Base-by-base conservation (phyloP, 1,140 invertebrate species). In the Metaphire vulgaris region DNA sequence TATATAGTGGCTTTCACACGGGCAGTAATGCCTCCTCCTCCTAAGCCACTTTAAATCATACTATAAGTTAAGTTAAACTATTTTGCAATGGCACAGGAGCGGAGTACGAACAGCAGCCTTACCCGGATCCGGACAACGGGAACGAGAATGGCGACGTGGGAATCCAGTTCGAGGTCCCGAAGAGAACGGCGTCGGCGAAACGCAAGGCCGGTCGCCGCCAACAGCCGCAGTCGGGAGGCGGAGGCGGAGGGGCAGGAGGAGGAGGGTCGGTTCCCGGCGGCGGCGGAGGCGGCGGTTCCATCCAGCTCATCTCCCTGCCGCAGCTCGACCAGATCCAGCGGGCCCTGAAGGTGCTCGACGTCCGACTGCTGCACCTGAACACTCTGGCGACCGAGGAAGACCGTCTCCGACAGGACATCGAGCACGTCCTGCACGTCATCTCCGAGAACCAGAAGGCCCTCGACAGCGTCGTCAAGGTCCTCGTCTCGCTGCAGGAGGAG, bases 401-500 rank as follows among this genome's bases (percentile, higher is more conserved):
- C 71, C 74, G 30, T 21, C 2, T 74, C 0, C 32, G 1, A 71
- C 26, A 56, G 26, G 69, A 72, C 2, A 65, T 66, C 30, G 56
- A 21, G 30, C 14, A 69, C 16, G 28, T 76, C 21, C 33, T 26
- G 33, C 31, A 21, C n/a, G 33, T 78, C 21, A 65, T 65, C 12
- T 28, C 29, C 1, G 31, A 74, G 30, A 16, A 68, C 29, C 28
- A 77, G 26, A 75, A 56, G 16, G 28, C 33, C 15, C 34, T 76
- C 1, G 32, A 12, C 32, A 72, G 70, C 70, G 26, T 72, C 70
- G 30, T 72, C 26, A 30, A 28, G 21, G 70, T 32, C 26, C 21
- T 72, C 26, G n/a, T 32, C n/a, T 72, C 70, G 6, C n/a, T 34
- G 14, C 70, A 76, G 33, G 32, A 75, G 28, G 77, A 78, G 33